Evolutionary conservation across 53 echinoderm and acorn worm genomes (phyloP).

Genomic region (Hippasteria phrygiana): DNA sequence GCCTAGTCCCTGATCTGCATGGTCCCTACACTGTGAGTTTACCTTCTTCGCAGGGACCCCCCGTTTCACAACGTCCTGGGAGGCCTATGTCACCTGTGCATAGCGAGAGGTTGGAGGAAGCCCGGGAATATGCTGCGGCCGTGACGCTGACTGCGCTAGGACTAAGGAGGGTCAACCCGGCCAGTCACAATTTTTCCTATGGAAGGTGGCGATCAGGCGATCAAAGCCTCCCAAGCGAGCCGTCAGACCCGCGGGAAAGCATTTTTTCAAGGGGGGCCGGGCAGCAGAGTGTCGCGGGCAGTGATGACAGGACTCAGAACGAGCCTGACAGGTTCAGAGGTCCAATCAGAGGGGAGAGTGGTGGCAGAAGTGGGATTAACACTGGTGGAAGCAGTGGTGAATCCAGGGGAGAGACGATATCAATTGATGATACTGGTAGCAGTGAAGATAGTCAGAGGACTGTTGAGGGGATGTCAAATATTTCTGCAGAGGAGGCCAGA

Average conservation of each 20-base stretch:
- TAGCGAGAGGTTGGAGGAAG: slow-evolving; percentile 70
- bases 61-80: not conserved
- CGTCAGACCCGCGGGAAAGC: not conserved
- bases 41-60: not conserved
- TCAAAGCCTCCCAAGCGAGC: not conserved
- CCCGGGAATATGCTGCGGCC: slow-evolving; percentile 83
- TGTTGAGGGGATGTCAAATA: not conserved
- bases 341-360: not conserved
- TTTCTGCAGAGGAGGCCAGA: slow-evolving; percentile 6
- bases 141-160: slow-evolving; percentile 79
- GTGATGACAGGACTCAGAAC: not conserved
- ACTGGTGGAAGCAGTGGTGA: slow-evolving; percentile 10
- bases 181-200: slow-evolving; percentile 7
- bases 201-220: not conserved
- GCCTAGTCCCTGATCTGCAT: not conserved
- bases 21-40: slow-evolving; percentile 2
- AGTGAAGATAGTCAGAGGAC: not conserved
- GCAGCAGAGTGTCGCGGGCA: not conserved
- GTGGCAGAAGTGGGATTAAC: slow-evolving; percentile 41
- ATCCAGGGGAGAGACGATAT: not conserved
- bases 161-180: slow-evolving; percentile 52
- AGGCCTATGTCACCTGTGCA: slow-evolving; percentile 69
- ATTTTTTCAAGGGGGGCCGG: not conserved
- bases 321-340: not conserved
- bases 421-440: not conserved